These are phyloP conservation scores for Propithecus coquereli DNA, from an alignment of 2,113 vertebrate genomes.

Conservation along the genomic window DNA sequence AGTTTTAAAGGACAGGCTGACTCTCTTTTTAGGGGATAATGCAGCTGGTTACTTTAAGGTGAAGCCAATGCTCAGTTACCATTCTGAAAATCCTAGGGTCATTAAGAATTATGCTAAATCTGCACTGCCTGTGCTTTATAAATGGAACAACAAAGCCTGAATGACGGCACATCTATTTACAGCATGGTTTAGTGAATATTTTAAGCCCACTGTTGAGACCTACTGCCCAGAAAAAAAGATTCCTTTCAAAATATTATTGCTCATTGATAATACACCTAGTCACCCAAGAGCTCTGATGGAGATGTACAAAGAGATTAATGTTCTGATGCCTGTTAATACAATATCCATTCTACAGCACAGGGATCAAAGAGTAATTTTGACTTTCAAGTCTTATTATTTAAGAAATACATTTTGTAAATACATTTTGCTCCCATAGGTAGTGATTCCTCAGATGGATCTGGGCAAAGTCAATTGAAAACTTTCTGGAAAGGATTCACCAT, in stretches of 20 bases:
- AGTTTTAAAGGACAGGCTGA: neutral
- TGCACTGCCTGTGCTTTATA: neutral
- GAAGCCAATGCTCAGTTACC: neutral
- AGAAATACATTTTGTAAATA: neutral
- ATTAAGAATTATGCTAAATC: neutral
- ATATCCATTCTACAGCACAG: neutral
- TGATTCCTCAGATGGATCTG: neutral
- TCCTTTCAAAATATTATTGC: neutral
- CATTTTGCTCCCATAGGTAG: neutral
- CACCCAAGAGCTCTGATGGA: neutral
- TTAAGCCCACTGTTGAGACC: neutral
- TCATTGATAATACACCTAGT: neutral
- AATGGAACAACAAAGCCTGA: neutral
- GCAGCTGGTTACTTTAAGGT: neutral
- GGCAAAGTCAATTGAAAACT: neutral
- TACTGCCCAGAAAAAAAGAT: neutral
- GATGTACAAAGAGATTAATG: neutral
- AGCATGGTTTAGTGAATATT: neutral
- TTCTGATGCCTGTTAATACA: neutral
- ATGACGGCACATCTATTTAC: neutral
- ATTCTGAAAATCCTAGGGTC: neutral
- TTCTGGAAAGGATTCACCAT: neutral
- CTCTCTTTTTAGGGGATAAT: neutral
- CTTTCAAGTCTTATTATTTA: neutral
- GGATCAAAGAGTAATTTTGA: neutral